phyloP scores from a whole-genome alignment of 2,797 vertebrate genomes.

The Coracias cyanogaster region DNA sequence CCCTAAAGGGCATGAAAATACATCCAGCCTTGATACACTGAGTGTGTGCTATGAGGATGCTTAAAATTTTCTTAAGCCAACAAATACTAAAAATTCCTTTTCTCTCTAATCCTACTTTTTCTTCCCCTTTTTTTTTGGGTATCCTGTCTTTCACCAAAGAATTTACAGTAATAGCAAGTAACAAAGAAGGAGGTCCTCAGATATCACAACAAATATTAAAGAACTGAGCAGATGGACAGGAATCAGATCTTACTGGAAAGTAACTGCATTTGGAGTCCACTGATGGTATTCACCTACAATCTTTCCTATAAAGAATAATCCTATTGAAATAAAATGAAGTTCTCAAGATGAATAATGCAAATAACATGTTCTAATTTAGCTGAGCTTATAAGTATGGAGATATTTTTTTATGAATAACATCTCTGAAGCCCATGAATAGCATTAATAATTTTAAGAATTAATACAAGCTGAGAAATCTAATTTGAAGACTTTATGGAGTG shows the following conservation, averaged over 20 bases:
- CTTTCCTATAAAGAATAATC: background rate
- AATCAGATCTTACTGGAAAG: background rate
- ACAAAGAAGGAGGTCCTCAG: background rate
- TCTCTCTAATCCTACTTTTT: background rate
- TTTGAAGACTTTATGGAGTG: background rate
- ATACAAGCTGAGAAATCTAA: background rate
- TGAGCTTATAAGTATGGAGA: background rate
- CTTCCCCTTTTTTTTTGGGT: rapidly evolving
- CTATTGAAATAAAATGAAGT: background rate
- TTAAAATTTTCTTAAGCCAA: background rate
- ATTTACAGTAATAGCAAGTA: background rate
- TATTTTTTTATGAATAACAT: background rate
- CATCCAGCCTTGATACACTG: background rate
- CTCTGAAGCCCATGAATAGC: background rate
- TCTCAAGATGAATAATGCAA: constrained; percentile 14
- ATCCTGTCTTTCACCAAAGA: background rate
- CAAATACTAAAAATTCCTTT: background rate
- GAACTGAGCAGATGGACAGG: background rate
- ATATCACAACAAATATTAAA: background rate
- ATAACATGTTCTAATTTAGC: background rate
- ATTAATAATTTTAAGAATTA: constrained; percentile 11
- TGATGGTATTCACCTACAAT: background rate
- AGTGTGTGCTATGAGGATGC: background rate
- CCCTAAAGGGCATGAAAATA: background rate
- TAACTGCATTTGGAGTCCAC: background rate